Conservation (phyloP, 1,140 invertebrate species). For the Habropoda laboriosa region DNA sequence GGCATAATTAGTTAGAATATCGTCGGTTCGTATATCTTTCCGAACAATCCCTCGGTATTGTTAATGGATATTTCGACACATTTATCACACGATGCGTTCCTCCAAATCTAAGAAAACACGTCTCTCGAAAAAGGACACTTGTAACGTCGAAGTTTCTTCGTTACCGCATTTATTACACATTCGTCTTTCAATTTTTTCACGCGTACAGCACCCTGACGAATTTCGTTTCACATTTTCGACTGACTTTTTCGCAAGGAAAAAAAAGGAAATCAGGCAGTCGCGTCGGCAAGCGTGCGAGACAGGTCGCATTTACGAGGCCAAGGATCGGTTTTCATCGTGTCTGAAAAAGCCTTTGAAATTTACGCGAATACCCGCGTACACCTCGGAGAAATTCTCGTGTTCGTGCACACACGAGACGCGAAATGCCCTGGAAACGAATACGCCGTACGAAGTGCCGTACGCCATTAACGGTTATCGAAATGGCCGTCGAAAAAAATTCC, state of each 20-base stretch:
- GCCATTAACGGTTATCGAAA: slow-evolving; percentile 54
- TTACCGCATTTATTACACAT: too few relatives aligned
- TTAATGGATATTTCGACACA: neutral
- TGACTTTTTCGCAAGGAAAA: neutral
- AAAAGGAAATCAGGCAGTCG: neutral
- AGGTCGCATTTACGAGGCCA: slow-evolving; percentile 2
- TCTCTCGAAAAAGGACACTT: too few relatives aligned
- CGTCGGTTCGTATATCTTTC: neutral
- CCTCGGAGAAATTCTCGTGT: slow-evolving; percentile 7
- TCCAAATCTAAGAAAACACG: too few relatives aligned
- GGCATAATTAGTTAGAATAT: neutral
- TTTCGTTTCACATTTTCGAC: too few relatives aligned
- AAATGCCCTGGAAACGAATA: slow-evolving; percentile 37
- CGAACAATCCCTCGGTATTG: neutral
- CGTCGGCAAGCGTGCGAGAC: neutral
- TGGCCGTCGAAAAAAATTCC: slow-evolving; percentile 41
- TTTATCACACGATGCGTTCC: neutral
- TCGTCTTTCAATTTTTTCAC: too few relatives aligned
- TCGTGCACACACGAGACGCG: slow-evolving; percentile 14
- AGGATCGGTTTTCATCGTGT: neutral
- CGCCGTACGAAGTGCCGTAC: neutral
- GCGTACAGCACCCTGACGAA: too few relatives aligned
- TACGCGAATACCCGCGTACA: neutral
- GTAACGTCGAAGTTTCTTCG: too few relatives aligned
- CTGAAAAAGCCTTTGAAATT: slow-evolving; percentile 14